Evolutionary conservation across 1,140 invertebrate species (phyloP).

Genomic region (Chironomus striatipennis): DNA sequence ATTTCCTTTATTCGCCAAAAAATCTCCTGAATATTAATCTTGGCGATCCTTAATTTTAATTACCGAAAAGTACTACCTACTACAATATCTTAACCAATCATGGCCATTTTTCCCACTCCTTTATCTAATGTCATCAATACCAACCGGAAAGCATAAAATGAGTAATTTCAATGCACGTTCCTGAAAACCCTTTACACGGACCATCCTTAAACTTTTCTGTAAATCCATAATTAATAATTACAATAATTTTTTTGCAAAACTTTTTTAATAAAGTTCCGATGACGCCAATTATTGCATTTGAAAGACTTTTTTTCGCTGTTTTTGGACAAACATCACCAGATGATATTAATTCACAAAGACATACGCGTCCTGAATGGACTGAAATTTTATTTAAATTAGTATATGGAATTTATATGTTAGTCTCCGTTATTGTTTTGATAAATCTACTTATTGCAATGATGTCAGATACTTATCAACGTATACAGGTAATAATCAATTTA

Average conservation of each 20-base stretch:
- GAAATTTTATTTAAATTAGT: conserved; percentile 74
- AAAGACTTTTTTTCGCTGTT: conserved; percentile 95
- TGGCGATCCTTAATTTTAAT: too few species aligned
- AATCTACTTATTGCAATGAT: conserved; percentile 99
- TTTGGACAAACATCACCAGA: conserved; percentile 92
- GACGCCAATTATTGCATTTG: conserved; percentile 83
- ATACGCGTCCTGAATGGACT: conserved; percentile 59
- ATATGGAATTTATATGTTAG: conserved; percentile 95
- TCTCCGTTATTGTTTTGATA: conserved; percentile 94
- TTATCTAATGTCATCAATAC: too few species aligned
- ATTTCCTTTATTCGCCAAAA: too few species aligned
- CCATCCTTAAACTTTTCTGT: too few species aligned
- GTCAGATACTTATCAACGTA: conserved; percentile 98
- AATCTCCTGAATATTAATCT: too few species aligned
- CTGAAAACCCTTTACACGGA: too few species aligned
- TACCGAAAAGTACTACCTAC: too few species aligned
- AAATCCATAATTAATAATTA: too few species aligned
- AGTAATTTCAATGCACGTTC: too few species aligned
- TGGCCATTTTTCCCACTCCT: too few species aligned
- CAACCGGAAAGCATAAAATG: too few species aligned
- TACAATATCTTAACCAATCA: too few species aligned
- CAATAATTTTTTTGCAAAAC: background rate
- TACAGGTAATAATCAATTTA: conserved; percentile 58
- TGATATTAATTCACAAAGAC: conserved; percentile 62
- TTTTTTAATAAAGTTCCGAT: conserved; percentile 53